These are phyloP conservation scores for Drosophila siamana DNA, from an alignment of 2,888 invertebrate genomes.

Conservation along the genomic window DNA sequence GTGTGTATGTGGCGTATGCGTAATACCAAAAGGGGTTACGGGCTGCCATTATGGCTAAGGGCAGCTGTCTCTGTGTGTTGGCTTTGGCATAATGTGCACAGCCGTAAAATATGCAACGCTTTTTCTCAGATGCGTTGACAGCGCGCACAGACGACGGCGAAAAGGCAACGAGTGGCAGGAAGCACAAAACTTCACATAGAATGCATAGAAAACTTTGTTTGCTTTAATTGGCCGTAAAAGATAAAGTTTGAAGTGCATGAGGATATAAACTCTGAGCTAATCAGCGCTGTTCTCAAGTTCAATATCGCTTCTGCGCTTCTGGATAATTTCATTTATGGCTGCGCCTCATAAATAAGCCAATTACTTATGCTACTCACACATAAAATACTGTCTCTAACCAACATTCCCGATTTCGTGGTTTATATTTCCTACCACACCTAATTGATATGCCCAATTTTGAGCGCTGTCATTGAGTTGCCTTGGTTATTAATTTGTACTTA, in stretches of 20 bases:
- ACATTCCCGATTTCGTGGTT: background rate
- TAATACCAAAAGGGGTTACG: constrained; percentile 44
- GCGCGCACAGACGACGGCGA: constrained; percentile 3
- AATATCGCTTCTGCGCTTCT: no score
- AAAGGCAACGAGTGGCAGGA: background rate
- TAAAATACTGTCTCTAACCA: no score
- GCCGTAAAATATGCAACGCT: constrained; percentile 64
- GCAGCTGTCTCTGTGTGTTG: constrained; percentile 43
- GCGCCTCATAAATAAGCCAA: no score
- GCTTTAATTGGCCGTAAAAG: constrained; percentile 31
- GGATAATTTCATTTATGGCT: no score
- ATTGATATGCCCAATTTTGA: background rate
- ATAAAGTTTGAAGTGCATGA: constrained; percentile 9
- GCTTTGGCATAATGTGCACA: constrained; percentile 54
- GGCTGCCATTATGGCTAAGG: constrained; percentile 39
- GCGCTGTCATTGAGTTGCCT: background rate
- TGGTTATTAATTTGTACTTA: constrained; percentile 17
- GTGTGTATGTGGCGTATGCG: constrained; percentile 51
- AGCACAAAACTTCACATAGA: constrained; percentile 14
- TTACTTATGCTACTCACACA: no score
- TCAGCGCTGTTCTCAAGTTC: no score
- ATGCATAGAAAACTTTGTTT: constrained; percentile 17
- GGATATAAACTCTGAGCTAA: background rate
- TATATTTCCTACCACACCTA: background rate
- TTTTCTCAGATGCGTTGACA: constrained; percentile 47